Percentiles rank a stretch among this genome's conserved stretches.
Evolutionary conservation across 2,797 vertebrate genomes (phyloP).

Genomic region (Chaenodraco wilsoni): DNA sequence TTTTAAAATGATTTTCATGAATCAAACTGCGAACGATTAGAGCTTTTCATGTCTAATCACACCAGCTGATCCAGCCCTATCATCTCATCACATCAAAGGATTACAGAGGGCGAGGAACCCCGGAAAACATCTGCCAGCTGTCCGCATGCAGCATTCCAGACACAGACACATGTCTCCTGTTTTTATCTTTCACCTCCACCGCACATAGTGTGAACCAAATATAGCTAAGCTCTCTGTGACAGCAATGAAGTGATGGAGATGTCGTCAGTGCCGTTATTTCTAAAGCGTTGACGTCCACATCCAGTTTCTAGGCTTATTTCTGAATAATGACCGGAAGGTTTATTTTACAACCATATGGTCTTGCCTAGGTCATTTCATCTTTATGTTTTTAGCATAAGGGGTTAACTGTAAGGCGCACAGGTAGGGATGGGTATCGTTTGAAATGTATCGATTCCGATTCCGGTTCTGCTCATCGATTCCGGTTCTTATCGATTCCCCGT

Average conservation of each 20-base stretch:
- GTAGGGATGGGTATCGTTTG: no score
- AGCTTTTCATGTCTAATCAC: constrained; percentile 39
- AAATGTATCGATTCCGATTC: no score
- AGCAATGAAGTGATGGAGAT: constrained; percentile 34
- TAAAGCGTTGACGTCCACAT: neutral
- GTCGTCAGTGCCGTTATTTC: neutral
- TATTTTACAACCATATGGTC: neutral
- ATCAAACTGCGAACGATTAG: constrained; percentile 8
- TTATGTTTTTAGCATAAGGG: neutral
- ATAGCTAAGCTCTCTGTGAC: constrained; percentile 22
- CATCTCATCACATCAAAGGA: constrained; percentile 56
- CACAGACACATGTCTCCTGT: constrained; percentile 25
- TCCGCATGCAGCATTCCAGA: constrained; percentile 45
- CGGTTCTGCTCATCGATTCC: no score
- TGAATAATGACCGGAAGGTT: neutral
- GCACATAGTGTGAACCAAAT: constrained; percentile 48
- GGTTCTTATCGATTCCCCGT: no score
- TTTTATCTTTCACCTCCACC: constrained; percentile 48
- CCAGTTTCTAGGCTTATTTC: neutral
- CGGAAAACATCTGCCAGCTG: constrained; percentile 57
- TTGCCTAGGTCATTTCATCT: neutral
- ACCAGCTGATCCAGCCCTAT: constrained; percentile 25
- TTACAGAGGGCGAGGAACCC: constrained; percentile 26
- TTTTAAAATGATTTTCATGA: neutral
- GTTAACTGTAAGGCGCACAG: neutral